Evolutionary conservation across 2,797 vertebrate genomes (phyloP).

Genomic region (Neoniphon sammara): DNA sequence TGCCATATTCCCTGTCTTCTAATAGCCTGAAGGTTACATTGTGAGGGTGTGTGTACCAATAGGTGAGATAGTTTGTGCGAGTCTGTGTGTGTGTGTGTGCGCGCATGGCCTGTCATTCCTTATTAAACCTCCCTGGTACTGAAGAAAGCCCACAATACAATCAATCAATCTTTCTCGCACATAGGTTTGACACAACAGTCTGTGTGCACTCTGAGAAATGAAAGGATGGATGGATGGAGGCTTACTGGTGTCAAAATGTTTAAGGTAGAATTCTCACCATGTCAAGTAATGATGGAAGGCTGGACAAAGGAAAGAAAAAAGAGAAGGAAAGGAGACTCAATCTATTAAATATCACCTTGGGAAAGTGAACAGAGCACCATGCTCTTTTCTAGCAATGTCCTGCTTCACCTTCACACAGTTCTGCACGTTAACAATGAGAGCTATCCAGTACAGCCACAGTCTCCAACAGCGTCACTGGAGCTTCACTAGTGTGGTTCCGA

Average conservation of each 20-base stretch:
- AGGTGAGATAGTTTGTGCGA: not conserved
- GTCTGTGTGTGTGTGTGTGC: constrained; percentile 4
- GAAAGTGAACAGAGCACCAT: no score
- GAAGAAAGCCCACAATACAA: constrained; percentile 9
- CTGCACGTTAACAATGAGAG: no score
- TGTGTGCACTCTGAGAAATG: constrained; percentile 5
- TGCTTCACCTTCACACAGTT: no score
- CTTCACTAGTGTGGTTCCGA: no score
- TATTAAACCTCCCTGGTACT: constrained; percentile 2
- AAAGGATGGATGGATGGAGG: constrained; percentile 6
- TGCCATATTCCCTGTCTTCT: constrained; percentile 1
- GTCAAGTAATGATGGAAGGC: not conserved
- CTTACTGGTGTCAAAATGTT: not conserved
- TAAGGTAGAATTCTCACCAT: no score
- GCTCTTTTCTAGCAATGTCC: no score
- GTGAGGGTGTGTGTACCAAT: not conserved
- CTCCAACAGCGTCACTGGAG: no score
- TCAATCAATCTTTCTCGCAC: constrained; percentile 15
- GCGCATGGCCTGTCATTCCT: constrained; percentile 7
- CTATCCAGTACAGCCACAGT: no score
- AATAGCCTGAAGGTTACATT: constrained; percentile 4
- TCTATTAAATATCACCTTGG: not conserved
- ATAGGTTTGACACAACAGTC: constrained; percentile 2
- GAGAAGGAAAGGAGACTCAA: not conserved
- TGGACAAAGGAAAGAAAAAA: not conserved